Conservation (phyloP, 2,113 vertebrate genomes). For the Aplodontia rufa region DNA sequence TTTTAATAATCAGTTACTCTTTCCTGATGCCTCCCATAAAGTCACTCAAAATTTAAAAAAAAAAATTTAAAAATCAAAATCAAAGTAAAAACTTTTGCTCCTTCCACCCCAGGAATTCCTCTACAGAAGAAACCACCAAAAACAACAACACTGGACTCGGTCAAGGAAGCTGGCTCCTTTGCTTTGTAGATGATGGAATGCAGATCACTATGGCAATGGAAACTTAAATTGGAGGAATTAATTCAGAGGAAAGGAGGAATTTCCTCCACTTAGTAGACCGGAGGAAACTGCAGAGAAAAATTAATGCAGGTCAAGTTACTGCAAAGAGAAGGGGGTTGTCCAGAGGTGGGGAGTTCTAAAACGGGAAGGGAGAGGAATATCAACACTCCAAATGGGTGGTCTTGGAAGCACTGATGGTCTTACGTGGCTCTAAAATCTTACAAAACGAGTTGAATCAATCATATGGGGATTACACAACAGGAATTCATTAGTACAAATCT, state of each 20-base stretch:
- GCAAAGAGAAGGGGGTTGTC: background rate
- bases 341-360: background rate
- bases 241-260: background rate
- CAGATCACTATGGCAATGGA: background rate
- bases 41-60: conserved; percentile 41
- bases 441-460: background rate
- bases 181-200: background rate
- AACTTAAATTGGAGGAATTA: background rate
- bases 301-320: background rate
- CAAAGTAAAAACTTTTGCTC: background rate
- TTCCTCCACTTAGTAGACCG: background rate
- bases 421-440: background rate
- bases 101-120: background rate
- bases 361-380: background rate
- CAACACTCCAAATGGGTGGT: accelerated
- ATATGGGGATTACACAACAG: background rate
- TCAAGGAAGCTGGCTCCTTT: background rate
- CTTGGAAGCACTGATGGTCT: background rate
- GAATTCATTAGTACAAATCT: background rate
- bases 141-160: background rate
- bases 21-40: conserved; percentile 4
- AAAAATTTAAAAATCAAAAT: no score
- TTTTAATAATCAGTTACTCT: background rate
- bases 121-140: background rate
- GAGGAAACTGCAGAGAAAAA: background rate